phyloP scores from a whole-genome alignment of 2,113 vertebrate species.

The Periophthalmodon schlosseri region DNA sequence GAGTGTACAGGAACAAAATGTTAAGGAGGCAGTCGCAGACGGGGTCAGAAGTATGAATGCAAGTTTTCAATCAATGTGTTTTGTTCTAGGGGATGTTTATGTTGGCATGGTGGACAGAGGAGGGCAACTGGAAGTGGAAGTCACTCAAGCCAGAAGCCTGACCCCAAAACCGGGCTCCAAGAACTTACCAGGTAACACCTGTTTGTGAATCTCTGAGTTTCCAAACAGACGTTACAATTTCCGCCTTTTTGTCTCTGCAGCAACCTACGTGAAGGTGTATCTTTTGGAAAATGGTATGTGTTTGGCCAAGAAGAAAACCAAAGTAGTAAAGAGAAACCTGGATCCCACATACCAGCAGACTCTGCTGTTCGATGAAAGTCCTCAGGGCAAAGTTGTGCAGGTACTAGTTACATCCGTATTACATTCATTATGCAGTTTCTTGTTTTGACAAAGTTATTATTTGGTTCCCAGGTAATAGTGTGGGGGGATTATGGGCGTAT shows the following conservation, averaged over 20 bases:
- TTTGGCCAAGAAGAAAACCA: conserved; percentile 97
- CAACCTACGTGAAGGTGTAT: conserved; percentile 94
- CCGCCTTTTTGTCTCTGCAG: conserved; percentile 61
- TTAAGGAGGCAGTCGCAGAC: too few relatives aligned
- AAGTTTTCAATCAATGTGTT: not conserved
- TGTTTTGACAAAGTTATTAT: not conserved
- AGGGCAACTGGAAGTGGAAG: conserved; percentile 95
- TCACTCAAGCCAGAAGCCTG: conserved; percentile 92
- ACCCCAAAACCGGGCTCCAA: conserved; percentile 92
- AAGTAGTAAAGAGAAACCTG: conserved; percentile 89
- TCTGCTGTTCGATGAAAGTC: conserved; percentile 94
- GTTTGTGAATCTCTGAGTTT: not conserved
- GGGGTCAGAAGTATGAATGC: not conserved
- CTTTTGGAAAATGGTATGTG: conserved; percentile 92
- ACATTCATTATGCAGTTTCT: not conserved
- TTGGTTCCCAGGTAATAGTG: conserved; percentile 86
- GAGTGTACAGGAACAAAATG: too few relatives aligned
- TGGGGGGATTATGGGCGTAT: conserved; percentile 99
- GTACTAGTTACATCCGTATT: conserved; percentile 62
- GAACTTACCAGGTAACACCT: conserved; percentile 85
- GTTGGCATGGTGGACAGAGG: conserved; percentile 88
- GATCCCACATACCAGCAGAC: conserved; percentile 95
- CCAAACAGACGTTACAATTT: too few relatives aligned
- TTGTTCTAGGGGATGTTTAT: conserved; percentile 86
- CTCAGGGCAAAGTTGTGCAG: conserved; percentile 96